Evolutionary conservation across 2,888 invertebrate species (phyloP), one percentile per base, ranked within the genome.

Genomic region (Falcaria lacertinaria): DNA sequence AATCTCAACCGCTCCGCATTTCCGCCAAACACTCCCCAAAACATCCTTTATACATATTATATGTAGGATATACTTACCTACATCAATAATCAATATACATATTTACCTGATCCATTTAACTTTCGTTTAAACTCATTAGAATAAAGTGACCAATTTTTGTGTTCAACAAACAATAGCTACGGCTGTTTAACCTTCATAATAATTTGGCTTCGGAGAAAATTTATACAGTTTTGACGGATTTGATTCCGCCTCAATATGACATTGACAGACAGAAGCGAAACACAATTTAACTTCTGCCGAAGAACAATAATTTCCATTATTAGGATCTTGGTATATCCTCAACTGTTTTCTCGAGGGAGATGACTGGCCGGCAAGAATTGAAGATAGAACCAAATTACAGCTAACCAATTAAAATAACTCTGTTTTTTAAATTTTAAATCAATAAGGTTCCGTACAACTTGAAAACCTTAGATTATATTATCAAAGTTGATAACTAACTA

Each of bases 261-360:
- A 15, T 37, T 37, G 37, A 37, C 22, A 22, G 37, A 37, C 25
- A 22, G 37, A 15, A 37, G 22, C 37, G 22, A 37, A 37, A 37
- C 37, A 37, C 11, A 37, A 37, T 37, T 37, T 25, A 37, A 37
- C 37, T 37, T 37, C 22, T 22, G 7, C 37, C 14, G 37, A 37
- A 37, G 37, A 25, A 11, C 28, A 28, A n/a, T n/a, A n/a, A 28
- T 28, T 28, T 28, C 28, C 28, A 28, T 28, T 28, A 28, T 28
- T 28, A 28, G 28, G 28, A 7, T n/a, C n/a, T n/a, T n/a, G n/a
- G n/a, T n/a, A n/a, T 11, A 28, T 11, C 11, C 28, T 28, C 28
- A 11, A 11, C 22, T 4, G 1, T 28, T 4, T 11, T 28, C 28
- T 7, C 28, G 11, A 28, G 28, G 11, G 28, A 28, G 28, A 11